Evolutionary conservation across 1,140 invertebrate species (phyloP).

Genomic region (Chironomus striatipennis): DNA sequence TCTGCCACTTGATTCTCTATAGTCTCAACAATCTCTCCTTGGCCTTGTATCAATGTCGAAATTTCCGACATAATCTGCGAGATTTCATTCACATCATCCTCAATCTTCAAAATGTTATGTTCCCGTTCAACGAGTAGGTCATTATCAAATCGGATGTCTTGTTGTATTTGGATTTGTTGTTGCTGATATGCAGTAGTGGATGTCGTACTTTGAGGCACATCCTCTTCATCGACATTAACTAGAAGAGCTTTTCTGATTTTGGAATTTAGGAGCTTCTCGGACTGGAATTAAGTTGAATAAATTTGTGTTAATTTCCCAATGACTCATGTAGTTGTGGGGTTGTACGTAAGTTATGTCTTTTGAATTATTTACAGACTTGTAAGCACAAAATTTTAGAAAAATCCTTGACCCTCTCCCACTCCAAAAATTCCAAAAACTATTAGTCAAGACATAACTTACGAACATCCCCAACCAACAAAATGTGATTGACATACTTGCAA

Average conservation of each 20-base stretch:
- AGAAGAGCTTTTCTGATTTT: not conserved
- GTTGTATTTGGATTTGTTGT: not conserved
- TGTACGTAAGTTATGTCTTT: no score
- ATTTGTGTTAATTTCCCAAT: no score
- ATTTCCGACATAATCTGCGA: constrained; percentile 7
- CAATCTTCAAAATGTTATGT: not conserved
- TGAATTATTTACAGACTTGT: no score
- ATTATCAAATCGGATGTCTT: not conserved
- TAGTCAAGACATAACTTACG: not conserved
- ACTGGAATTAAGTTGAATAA: not conserved
- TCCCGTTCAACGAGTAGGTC: not conserved
- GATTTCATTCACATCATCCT: not conserved
- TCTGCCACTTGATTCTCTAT: not conserved
- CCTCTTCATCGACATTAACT: not conserved
- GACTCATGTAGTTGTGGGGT: no score
- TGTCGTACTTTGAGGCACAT: not conserved
- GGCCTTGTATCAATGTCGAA: not conserved
- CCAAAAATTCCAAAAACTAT: no score
- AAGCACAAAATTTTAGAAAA: no score
- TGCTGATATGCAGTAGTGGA: not conserved
- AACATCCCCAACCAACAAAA: not conserved
- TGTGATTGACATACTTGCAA: not conserved
- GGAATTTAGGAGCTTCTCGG: not conserved
- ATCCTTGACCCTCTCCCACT: no score
- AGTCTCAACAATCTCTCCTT: not conserved